These are phyloP conservation scores for Mystacornis crossleyi DNA, from an alignment of 2,113 vertebrate genomes.

Conservation along the genomic window DNA sequence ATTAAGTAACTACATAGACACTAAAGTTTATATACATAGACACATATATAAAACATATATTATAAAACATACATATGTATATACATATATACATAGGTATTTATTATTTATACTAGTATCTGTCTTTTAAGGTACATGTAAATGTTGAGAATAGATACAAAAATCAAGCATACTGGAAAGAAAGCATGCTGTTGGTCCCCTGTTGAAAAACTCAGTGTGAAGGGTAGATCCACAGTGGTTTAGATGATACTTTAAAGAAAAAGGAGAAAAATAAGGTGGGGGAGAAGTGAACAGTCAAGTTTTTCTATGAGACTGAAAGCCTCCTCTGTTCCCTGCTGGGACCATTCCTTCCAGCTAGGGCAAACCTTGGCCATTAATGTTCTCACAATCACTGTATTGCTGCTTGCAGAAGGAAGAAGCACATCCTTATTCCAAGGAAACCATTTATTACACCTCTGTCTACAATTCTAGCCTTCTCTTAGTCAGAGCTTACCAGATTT, in stretches of 20 bases:
- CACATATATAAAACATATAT: rapidly evolving
- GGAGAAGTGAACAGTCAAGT: not conserved
- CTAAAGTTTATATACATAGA: not conserved
- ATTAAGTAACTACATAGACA: not conserved
- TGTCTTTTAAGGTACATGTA: not conserved
- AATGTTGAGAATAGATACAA: not conserved
- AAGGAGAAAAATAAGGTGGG: rapidly evolving
- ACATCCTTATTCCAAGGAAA: not conserved
- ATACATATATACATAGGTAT: too few species aligned
- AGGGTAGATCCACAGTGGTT: not conserved
- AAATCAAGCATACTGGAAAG: not conserved
- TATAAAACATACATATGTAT: not conserved
- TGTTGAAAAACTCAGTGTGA: not conserved
- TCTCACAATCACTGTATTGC: not conserved
- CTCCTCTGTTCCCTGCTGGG: not conserved
- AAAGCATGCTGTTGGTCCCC: not conserved
- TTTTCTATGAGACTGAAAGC: not conserved
- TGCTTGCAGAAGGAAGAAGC: not conserved
- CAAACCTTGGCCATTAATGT: not conserved
- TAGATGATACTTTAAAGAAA: not conserved
- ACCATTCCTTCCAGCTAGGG: not conserved
- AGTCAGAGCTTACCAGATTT: not conserved
- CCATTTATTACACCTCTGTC: not conserved
- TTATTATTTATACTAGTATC: not conserved
- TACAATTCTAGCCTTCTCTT: not conserved